Base-by-base conservation (phyloP, 2,797 vertebrate genomes). In the Hoplostethus atlanticus region DNA sequence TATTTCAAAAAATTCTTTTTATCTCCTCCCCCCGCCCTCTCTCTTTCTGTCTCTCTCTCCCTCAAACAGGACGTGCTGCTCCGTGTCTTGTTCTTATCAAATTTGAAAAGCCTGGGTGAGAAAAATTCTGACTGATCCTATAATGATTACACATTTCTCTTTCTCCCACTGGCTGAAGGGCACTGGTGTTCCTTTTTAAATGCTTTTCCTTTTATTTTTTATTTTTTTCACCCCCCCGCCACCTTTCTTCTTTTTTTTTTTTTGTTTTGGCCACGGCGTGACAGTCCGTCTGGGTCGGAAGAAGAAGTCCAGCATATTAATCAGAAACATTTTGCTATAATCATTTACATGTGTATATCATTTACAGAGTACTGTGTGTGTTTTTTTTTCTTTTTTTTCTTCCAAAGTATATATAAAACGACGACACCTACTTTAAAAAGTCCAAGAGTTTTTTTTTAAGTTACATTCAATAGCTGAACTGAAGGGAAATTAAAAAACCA, bases 381-480 rank as follows among this genome's bases (percentile, higher is more conserved):
- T 79, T 64, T 59, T 81, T 71, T 30, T 30, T 13, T 25, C 9
- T 31, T 76, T 76, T 55, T 52, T 1, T 11, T n/a, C n/a, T n/a
- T 51, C 5, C 7, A 51, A 21, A 53, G 7, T 60, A 60, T 48
- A 86, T 93, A 89, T 87, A 93, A 91, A 93, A 93, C 80, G 92
- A 92, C 84, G 87, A 91, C 92, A 86, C 84, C 87, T 92, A 93
- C 90, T 21, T 86, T 93, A 93, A 92, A 93, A 94, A 90, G 83
- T 89, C 86, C 78, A 84, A 86, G 80, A 85, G 71, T 21, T 21
- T 21, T 88, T 84, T 81, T 85, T 80, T 68, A 92, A 93, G 79
- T 92, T 91, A 94, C 93, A 95, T 94, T 95, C 93, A 94, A 78
- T 90, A 93, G 93, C 92, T 93, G 93, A 94, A 94, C 86, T 74